A percentile compares a stretch with the other conserved stretches of the same genome.
These are phyloP conservation scores for Arizona elegans DNA, from an alignment of 2,113 vertebrate genomes.

Conservation along the genomic window DNA sequence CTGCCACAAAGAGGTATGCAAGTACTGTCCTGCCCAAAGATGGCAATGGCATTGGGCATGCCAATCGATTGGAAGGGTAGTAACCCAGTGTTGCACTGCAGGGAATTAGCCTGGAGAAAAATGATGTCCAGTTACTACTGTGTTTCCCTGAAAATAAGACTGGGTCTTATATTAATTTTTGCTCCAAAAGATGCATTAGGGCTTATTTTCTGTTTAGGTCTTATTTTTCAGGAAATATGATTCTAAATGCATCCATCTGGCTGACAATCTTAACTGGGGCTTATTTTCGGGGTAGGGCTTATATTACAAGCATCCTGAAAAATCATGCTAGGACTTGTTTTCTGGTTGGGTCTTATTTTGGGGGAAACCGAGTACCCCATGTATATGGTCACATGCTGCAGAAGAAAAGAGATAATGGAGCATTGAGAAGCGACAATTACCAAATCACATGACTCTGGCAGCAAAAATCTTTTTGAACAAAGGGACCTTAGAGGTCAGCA, in stretches of 20 bases:
- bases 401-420: not conserved
- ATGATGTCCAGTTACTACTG: not conserved
- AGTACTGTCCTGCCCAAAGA: not conserved
- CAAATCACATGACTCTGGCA: not conserved
- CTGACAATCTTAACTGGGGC: no score
- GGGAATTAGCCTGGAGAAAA: not conserved
- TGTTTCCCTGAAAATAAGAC: no score
- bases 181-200: no score
- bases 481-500: not conserved
- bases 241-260: no score
- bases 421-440: not conserved
- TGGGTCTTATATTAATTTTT: no score
- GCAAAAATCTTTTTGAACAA: not conserved
- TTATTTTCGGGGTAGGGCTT: no score
- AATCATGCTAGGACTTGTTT: no score
- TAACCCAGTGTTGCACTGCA: not conserved
- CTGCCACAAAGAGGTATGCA: not conserved
- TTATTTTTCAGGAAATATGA: no score
- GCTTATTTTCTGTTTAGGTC: no score
- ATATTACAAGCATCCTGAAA: no score
- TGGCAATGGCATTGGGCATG: not conserved
- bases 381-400: not conserved
- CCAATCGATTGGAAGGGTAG: not conserved
- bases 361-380: not conserved
- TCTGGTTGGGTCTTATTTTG: no score